Conservation (phyloP, 2,888 invertebrate species). For the Pseudococcus jackbeardsleyi region DNA sequence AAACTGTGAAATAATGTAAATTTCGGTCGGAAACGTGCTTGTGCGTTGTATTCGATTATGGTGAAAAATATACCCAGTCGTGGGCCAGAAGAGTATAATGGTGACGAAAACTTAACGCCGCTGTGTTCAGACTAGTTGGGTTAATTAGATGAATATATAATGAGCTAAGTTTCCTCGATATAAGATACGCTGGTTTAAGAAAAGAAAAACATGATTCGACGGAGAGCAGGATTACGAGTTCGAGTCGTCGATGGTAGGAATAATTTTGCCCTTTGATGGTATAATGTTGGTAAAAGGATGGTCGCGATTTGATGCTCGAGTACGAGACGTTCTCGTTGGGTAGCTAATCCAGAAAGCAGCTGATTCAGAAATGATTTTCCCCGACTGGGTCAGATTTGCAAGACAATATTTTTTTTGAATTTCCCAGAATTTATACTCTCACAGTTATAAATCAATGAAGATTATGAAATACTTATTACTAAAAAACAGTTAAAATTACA, state of each 20-base stretch:
- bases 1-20: constrained; percentile 42
- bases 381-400: too few relatives aligned
- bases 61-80: constrained; percentile 28
- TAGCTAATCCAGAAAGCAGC: too few relatives aligned
- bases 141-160: constrained; percentile 46
- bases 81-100: neutral
- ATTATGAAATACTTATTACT: too few relatives aligned
- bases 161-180: constrained; percentile 1
- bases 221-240: neutral
- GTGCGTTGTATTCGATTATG: constrained; percentile 41
- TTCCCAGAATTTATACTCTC: too few relatives aligned
- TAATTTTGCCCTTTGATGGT: neutral
- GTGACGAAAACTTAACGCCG: constrained; percentile 40
- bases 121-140: constrained; percentile 18
- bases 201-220: constrained; percentile 9
- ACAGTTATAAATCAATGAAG: too few relatives aligned
- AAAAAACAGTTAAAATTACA: too few relatives aligned
- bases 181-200: neutral
- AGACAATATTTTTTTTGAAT: too few relatives aligned
- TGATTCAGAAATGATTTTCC: too few relatives aligned
- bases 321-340: too few relatives aligned
- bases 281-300: neutral
- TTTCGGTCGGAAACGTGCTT: constrained; percentile 29
- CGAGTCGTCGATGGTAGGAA: neutral
- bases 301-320: neutral